Evolutionary conservation across 1,140 invertebrate species (phyloP).

Genomic region (Nebria ingens): DNA sequence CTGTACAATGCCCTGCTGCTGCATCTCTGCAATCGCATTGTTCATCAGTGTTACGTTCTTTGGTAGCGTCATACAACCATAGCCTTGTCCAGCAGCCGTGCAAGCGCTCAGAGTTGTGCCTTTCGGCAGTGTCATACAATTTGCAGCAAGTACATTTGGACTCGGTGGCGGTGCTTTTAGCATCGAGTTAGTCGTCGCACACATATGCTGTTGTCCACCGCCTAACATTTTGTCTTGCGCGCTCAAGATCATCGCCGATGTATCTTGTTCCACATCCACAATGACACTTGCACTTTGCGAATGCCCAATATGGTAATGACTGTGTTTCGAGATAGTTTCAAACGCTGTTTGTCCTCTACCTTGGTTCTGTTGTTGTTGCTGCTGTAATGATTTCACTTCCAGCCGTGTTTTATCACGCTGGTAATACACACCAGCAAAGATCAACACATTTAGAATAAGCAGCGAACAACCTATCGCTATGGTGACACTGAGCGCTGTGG

Average conservation of each 20-base stretch:
- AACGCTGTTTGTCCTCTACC: conserved; percentile 59
- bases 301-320: conserved; percentile 54
- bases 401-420: conserved; percentile 71
- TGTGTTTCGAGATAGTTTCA: conserved; percentile 55
- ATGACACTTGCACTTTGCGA: conserved; percentile 61
- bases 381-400: conserved; percentile 65
- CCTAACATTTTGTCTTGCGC: conserved; percentile 27
- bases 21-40: conserved; percentile 41
- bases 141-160: conserved; percentile 44
- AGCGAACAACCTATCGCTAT: conserved; percentile 82
- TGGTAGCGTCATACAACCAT: conserved; percentile 45
- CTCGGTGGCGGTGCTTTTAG: conserved; percentile 45
- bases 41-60: conserved; percentile 46
- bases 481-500: conserved; percentile 73
- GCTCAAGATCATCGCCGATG: conserved; percentile 53
- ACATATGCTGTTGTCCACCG: conserved; percentile 37
- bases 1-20: conserved; percentile 38
- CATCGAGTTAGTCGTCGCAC: conserved; percentile 43
- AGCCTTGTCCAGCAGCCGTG: conserved; percentile 29
- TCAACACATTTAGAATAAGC: conserved; percentile 73
- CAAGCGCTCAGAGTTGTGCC: conserved; percentile 30
- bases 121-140: conserved; percentile 53
- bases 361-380: conserved; percentile 52
- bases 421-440: conserved; percentile 80
- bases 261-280: conserved; percentile 68